Evolutionary conservation across 2,113 vertebrate genomes (phyloP), one percentile per base, ranked within the genome.

Genomic region (Pavo muticus): DNA sequence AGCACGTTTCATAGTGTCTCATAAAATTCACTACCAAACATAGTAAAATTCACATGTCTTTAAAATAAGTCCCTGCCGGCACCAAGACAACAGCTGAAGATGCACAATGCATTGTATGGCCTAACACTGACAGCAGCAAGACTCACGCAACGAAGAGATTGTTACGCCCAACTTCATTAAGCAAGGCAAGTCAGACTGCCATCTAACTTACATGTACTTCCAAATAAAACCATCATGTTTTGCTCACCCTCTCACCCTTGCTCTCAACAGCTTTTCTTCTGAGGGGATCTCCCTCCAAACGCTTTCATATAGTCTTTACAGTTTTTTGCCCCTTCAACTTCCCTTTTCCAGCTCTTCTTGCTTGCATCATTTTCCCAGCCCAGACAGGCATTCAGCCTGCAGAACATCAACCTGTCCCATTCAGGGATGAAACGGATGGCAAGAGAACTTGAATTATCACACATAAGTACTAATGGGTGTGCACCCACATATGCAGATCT

Each of bases 401-500:
- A 68, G 15, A 84, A 10, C 19, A 44, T 15, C 35, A 54, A 39
- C 11, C 72, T 56, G 61, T 35, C 23, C 17, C 64, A 60, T 8
- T 39, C 18, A 71, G 47, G 45, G 87, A 59, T 37, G 80, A 35
- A 71, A 79, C 4, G 71, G 27, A 69, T 17, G 0, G 0, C 21
- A 59, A 44, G 20, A 82, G 13, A 47, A 42, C 42, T 35, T 29
- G 8, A 42, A 68, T 27, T 8, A 45, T 7, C 29, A 40, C 7
- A 40, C 0, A 2, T 23, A 20, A 0, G 1, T 13, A 44, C 19
- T 32, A 19, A 14, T 32, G 64, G 6, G 35, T 4, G 13, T 8
- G 69, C 7, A 30, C 3, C 10, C 3, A 47, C 0, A 1, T 19
- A 39, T 0, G 13, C 1, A 68, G 57, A 5, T 84, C 3, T 0